Evolutionary conservation across 2,113 vertebrate species (phyloP).

Genomic region (Ptilorrhoa leucosticta): DNA sequence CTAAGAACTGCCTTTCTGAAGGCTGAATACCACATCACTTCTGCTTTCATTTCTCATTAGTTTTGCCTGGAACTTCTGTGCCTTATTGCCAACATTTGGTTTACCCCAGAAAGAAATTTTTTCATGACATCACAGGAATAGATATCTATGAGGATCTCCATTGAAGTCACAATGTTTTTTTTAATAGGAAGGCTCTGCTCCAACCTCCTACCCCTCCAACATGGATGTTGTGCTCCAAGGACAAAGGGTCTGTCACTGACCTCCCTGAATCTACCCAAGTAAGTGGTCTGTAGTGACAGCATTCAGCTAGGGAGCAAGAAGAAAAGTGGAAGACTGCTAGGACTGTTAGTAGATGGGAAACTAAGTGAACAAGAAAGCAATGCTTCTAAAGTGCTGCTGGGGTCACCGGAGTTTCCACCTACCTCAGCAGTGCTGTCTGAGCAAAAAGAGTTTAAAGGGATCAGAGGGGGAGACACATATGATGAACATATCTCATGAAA

Average conservation of each 20-base stretch:
- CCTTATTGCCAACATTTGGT: not conserved
- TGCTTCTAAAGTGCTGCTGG: not conserved
- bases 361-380: not conserved
- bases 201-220: not conserved
- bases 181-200: not conserved
- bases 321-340: not conserved
- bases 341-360: not conserved
- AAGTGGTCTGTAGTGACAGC: not conserved
- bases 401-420: not conserved
- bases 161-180: not conserved
- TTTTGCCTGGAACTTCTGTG: not conserved
- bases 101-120: not conserved
- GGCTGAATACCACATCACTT: not conserved
- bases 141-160: not conserved
- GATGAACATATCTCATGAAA: conserved; percentile 5
- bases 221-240: not conserved
- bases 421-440: not conserved
- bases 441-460: not conserved
- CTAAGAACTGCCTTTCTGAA: not conserved
- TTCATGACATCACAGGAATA: not conserved
- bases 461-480: not conserved
- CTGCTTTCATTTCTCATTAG: not conserved
- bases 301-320: not conserved
- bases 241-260: not conserved
- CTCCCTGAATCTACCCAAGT: not conserved